A percentile compares a stretch with the other conserved stretches of the same genome.
Evolutionary conservation across 2,888 invertebrate genomes (phyloP).

Genomic region (Drosophila koepferae): DNA sequence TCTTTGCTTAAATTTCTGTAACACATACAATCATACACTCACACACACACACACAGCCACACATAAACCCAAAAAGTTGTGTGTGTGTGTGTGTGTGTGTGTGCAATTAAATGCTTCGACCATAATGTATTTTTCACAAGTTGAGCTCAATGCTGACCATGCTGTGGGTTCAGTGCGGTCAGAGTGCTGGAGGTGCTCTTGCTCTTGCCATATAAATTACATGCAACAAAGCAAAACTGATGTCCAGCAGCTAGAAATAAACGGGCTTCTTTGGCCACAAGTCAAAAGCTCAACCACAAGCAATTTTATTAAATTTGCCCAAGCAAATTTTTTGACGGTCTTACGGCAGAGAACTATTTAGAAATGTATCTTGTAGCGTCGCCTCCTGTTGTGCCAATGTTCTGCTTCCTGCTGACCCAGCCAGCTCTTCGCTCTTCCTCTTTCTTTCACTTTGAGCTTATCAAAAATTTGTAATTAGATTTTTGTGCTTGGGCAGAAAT

Average conservation of each 20-base stretch:
- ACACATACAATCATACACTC: neutral
- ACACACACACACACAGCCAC: neutral
- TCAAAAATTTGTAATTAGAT: conserved; percentile 76
- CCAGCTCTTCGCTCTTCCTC: no score
- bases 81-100: conserved; percentile 15
- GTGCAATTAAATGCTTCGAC: conserved; percentile 77
- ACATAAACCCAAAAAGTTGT: conserved; percentile 47
- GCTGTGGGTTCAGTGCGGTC: conserved; percentile 59
- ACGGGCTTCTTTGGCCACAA: conserved; percentile 49
- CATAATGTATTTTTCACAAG: conserved; percentile 80
- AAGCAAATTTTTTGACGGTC: conserved; percentile 34
- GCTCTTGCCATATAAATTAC: conserved; percentile 60
- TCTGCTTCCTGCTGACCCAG: neutral
- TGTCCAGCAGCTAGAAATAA: conserved; percentile 32
- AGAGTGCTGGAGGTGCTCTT: neutral
- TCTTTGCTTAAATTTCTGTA: conserved; percentile 20
- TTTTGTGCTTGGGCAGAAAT: conserved; percentile 35
- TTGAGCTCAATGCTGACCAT: conserved; percentile 78
- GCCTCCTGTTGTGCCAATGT: neutral
- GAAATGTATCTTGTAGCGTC: conserved; percentile 35
- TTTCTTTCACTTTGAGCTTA: conserved; percentile 46
- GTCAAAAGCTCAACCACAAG: conserved; percentile 76
- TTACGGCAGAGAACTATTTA: conserved; percentile 54
- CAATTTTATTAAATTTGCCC: conserved; percentile 75
- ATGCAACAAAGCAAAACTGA: conserved; percentile 67